Base-by-base conservation (phyloP, 2,113 vertebrate species). In the Plestiodon gilberti region DNA sequence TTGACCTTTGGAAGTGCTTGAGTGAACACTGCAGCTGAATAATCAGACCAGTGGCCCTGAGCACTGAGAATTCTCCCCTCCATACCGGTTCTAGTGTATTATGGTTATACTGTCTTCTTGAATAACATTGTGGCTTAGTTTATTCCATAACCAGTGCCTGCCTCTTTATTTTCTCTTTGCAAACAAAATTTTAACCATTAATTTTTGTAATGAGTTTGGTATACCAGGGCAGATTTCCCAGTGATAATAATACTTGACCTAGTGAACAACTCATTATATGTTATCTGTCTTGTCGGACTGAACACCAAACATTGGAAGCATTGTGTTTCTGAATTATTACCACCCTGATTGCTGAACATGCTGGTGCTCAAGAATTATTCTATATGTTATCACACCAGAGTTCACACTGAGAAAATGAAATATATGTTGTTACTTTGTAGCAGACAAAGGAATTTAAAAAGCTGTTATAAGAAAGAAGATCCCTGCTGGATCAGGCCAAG, bases 361-460 rank as follows among this genome's bases (percentile, higher is more conserved):
- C 25, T 40, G 38, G 15, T 61, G 17, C n/a, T 70, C 40, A 67
- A 78, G 61, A 5, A 28, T 80, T 70, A 40, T 80, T 61, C 30
- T 84, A 9, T 74, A 52, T 57, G 25, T 87, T 93, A 86, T 86
- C 77, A 85, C 82, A 76, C 81, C 75, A 69, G 81, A 94, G 35
- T 91, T 93, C 92, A 86, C 89, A 40, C 4, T 87, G 84, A 91
- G 87, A 84, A 93, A 92, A 95, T 94, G 85, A 94, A 93, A 92
- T 88, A 20, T 79, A 69, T 82, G 77, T 81, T 80, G n/a, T n/a
- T n/a, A n/a, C n/a, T n/a, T n/a, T n/a, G n/a, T 77, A 43, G 73
- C 59, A 93, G 92, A 91, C 81, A 83, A 79, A 89, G 88, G 90
- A 91, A 70, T 91, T 91, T 94, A 90, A 94, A 96, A 94, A 94